A percentile compares a stretch with the other conserved stretches of the same genome.
Conservation (phyloP, 37 sponge, comb jelly and placozoan genomes). For the Crambe crambe region DNA sequence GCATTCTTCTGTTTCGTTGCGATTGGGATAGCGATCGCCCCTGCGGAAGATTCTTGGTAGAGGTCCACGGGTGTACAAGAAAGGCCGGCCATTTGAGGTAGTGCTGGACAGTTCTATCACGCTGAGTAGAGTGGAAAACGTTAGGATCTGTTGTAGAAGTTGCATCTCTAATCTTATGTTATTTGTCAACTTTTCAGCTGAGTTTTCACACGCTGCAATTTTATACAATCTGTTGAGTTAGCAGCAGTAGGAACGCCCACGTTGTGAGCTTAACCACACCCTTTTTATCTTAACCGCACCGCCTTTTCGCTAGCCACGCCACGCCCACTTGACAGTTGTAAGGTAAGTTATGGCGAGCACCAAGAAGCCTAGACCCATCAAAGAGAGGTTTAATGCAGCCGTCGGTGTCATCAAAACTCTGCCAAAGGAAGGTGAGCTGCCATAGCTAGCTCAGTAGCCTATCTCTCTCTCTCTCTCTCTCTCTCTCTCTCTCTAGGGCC, state of each 20-base stretch:
- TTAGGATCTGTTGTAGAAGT: neutral
- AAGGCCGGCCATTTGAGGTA: neutral
- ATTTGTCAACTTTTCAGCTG: too few relatives aligned
- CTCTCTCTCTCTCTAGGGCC: slow-evolving; percentile 38
- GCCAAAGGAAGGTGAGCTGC: slow-evolving; percentile 59
- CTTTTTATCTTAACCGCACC: neutral
- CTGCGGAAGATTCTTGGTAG: slow-evolving; percentile 34
- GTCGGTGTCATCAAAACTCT: slow-evolving; percentile 65
- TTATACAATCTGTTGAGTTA: neutral
- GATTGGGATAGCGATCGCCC: slow-evolving; percentile 58
- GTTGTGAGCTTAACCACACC: neutral
- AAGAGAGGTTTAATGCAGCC: slow-evolving; percentile 55
- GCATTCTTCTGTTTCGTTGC: slow-evolving; percentile 67
- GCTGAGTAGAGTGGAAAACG: neutral
- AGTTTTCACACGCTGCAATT: too few relatives aligned
- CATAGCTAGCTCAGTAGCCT: neutral
- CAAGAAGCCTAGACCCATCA: slow-evolving; percentile 22
- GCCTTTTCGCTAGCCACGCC: neutral
- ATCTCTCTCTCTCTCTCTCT: neutral
- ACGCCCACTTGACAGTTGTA: too few relatives aligned
- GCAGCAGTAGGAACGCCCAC: neutral
- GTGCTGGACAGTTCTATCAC: neutral
- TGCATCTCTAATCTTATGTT: too few relatives aligned
- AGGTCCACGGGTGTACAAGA: slow-evolving; percentile 27
- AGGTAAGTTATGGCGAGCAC: neutral